Base-by-base conservation (phyloP, 2,113 vertebrate genomes). In the Anoura caudifer region DNA sequence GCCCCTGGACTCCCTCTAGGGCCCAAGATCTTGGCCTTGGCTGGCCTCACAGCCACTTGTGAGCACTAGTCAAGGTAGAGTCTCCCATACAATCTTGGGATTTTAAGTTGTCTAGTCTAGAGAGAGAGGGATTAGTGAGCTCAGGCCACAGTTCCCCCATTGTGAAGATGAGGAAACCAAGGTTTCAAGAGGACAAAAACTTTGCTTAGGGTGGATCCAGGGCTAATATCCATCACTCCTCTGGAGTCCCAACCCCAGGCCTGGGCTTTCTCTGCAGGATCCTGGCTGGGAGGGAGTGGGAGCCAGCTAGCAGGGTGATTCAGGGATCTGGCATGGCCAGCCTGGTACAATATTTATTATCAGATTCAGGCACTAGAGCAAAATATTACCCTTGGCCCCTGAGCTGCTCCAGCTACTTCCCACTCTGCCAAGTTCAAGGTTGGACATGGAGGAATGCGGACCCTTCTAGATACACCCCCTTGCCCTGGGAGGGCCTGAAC, bases 271-370 rank as follows among this genome's bases (percentile, higher is more conserved):
- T 79, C 54, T 70, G 70, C n/a, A 76, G 75, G 88, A 80, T 33
- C 38, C 24, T n/a, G 2, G 36, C 26, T 8, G 1, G 19, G 28
- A 56, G 12, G 20, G 12, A 52, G 20, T 3, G 67, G 70, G 5
- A 41, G 70, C 14, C 16, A 76, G 45, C 47, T 77, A 81, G 50
- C 28, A 38, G 92, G 7, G 59, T 59, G 41, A 92, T 76, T 90
- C 80, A 95, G 70, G 80, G 94, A 85, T 72, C 85, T 65, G 89
- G 43, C 4, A 1, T 65, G 47, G 41, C 77, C 77, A 61, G 59
- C n/a, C 92, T 96, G 81, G 83, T 92, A 93, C 73, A 96, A 85
- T 94, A 87, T 80, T 94, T 87, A 90, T 97, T 97, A 83, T 85
- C 38, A 73, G 69, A 79, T 84, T 95, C 47, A 15, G 54, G 69